A percentile compares a stretch with the other conserved stretches of the same genome.
These are phyloP conservation scores for Procambarus clarkii DNA, from an alignment of 1,140 invertebrate genomes.

Conservation along the genomic window DNA sequence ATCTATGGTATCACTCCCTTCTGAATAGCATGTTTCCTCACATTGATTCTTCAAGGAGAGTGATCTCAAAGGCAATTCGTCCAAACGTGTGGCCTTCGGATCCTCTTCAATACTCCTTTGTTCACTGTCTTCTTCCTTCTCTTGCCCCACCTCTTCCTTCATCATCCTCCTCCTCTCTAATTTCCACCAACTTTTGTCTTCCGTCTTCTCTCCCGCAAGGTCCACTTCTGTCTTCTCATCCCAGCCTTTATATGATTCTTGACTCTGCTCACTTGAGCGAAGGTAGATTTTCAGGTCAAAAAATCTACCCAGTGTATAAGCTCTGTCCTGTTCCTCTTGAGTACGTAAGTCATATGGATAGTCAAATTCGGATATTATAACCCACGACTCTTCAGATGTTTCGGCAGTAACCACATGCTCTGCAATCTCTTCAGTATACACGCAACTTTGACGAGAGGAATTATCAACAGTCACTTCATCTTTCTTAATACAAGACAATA, in stretches of 20 bases:
- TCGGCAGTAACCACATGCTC: neutral
- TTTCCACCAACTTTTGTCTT: neutral
- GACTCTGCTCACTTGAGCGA: neutral
- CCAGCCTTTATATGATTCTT: neutral
- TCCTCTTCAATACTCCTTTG: no score
- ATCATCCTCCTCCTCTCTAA: no score
- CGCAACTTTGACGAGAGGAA: neutral
- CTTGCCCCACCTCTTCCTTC: no score
- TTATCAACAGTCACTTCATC: neutral
- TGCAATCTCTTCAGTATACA: neutral
- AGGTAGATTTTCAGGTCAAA: slow-evolving; percentile 13
- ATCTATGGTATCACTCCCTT: neutral
- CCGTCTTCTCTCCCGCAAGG: neutral
- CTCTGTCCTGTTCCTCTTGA: slow-evolving; percentile 28
- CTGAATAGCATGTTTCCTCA: neutral
- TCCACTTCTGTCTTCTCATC: neutral
- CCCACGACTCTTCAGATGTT: neutral
- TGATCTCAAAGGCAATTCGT: neutral
- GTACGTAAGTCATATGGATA: slow-evolving; percentile 36
- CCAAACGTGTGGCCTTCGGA: neutral
- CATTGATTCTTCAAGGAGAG: neutral
- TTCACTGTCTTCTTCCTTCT: no score
- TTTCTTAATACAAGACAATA: neutral
- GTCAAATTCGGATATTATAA: slow-evolving; percentile 15
- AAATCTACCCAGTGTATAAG: slow-evolving; percentile 20